Evolutionary conservation across 2,888 invertebrate species (phyloP).

Genomic region (Ommatoiulus sabulosus): DNA sequence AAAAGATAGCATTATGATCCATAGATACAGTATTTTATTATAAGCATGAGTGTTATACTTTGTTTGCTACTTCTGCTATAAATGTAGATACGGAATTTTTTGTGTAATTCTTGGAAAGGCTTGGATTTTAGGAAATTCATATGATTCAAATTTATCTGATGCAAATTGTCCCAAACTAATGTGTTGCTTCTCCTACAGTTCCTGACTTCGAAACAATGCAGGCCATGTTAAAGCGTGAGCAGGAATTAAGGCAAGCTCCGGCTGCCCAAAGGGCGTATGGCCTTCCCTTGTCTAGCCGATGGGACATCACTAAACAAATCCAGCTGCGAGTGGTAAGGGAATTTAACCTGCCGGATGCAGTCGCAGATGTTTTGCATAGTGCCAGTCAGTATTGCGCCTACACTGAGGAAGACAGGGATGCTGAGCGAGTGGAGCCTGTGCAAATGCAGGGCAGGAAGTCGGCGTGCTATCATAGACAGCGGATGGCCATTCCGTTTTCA

Average conservation of each 20-base stretch:
- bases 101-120: too few species aligned
- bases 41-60: too few species aligned
- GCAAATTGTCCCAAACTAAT: not conserved
- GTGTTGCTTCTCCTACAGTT: conserved; percentile 69
- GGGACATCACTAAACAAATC: conserved; percentile 81
- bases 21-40: too few species aligned
- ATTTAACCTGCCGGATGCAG: conserved; percentile 91
- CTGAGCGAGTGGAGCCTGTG: not conserved
- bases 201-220: conserved; percentile 81
- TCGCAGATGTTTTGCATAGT: conserved; percentile 79
- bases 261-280: conserved; percentile 83
- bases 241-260: conserved; percentile 83
- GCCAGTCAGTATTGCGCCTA: conserved; percentile 59
- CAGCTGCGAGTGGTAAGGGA: conserved; percentile 92
- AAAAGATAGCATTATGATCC: too few species aligned
- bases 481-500: conserved; percentile 63
- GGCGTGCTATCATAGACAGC: conserved; percentile 66
- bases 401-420: conserved; percentile 50
- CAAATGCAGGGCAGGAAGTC: conserved; percentile 65
- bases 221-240: conserved; percentile 85
- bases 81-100: too few species aligned
- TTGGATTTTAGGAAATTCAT: too few species aligned
- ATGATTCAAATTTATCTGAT: too few species aligned
- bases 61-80: too few species aligned
- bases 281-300: conserved; percentile 80